phyloP scores from a whole-genome alignment of 2,888 invertebrate genomes.

The Leistus spinibarbis region DNA sequence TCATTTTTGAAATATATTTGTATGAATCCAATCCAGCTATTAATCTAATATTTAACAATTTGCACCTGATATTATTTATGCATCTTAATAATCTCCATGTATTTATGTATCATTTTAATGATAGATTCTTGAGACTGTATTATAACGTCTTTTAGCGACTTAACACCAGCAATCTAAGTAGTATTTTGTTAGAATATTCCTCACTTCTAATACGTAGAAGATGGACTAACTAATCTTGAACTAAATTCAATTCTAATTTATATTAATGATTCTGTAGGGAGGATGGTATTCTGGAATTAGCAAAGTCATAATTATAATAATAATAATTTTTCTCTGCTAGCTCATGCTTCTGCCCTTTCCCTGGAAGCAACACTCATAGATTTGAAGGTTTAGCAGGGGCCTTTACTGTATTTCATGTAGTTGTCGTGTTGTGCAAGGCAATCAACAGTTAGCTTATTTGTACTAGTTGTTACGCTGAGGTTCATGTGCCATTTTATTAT shows the following conservation, averaged over 20 bases:
- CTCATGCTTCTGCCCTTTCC: conserved; percentile 37
- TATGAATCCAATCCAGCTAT: neutral
- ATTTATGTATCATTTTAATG: neutral
- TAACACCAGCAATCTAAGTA: neutral
- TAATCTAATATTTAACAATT: neutral
- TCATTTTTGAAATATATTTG: neutral
- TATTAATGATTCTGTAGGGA: conserved; percentile 32
- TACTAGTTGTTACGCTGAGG: conserved; percentile 37
- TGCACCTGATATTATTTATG: neutral
- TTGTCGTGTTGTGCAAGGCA: conserved; percentile 59
- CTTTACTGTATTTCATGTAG: conserved; percentile 56
- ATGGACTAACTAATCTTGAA: no score
- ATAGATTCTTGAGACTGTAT: neutral
- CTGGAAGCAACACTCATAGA: conserved; percentile 29
- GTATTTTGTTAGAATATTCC: neutral
- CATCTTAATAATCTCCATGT: neutral
- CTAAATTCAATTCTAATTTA: conserved; percentile 6
- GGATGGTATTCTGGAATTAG: conserved; percentile 16
- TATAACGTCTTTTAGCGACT: neutral
- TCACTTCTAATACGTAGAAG: neutral
- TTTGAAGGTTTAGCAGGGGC: conserved; percentile 54
- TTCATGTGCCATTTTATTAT: conserved; percentile 28
- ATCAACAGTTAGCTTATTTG: conserved; percentile 54
- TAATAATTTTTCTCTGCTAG: conserved; percentile 34
- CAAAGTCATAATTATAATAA: conserved; percentile 9